Evolutionary conservation across 2,113 vertebrate species (phyloP).

Genomic region (Nanorana parkeri): DNA sequence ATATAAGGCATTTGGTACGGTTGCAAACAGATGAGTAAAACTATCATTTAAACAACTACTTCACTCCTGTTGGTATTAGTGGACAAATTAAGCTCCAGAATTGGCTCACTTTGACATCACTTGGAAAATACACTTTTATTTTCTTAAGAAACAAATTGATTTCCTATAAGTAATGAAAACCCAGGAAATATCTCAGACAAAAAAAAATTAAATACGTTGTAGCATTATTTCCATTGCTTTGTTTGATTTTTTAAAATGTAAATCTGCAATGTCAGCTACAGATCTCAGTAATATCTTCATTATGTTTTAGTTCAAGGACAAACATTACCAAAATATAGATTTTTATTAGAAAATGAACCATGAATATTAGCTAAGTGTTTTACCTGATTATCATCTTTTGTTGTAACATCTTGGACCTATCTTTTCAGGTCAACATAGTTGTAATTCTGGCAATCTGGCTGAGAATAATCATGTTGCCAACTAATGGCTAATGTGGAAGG

Average conservation of each 20-base stretch:
- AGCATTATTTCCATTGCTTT: not conserved
- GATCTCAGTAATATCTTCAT: not conserved
- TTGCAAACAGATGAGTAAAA: slow-evolving; percentile 45
- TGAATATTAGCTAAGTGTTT: no score
- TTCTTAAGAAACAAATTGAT: not conserved
- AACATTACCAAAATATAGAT: not conserved
- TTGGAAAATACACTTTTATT: not conserved
- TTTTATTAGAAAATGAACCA: no score
- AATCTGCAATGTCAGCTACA: slow-evolving; percentile 5
- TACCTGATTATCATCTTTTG: no score
- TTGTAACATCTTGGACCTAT: no score
- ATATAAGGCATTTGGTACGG: not conserved
- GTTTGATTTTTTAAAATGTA: not conserved
- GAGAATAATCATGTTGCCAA: no score
- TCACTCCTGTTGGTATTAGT: not conserved
- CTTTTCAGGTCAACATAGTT: no score
- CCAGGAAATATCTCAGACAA: no score
- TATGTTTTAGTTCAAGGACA: not conserved
- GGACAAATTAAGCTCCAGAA: not conserved
- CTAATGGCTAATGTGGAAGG: no score
- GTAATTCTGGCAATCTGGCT: no score
- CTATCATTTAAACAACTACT: slow-evolving; percentile 35
- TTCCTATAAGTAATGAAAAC: not conserved
- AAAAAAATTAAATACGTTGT: not conserved
- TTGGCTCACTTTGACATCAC: not conserved